Base-by-base conservation (phyloP, 1,140 invertebrate genomes). In the Chionoecetes opilio region DNA sequence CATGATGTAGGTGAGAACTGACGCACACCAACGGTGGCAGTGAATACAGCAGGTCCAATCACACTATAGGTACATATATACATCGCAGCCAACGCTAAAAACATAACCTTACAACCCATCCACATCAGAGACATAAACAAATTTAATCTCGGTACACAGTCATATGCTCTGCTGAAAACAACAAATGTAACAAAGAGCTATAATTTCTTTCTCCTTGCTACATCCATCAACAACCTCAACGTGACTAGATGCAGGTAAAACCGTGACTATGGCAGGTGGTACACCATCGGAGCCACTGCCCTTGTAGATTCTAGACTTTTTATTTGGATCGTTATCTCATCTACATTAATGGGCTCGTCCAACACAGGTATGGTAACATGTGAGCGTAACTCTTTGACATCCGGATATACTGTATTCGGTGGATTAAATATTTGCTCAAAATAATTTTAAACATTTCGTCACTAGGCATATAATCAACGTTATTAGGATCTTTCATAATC, bases 1-100 rank as follows among this genome's bases (percentile, higher is more conserved):
- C 86, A 88, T 88, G 35, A 88, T 31, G 37, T 38, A 11, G 86
- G 86, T n/a, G 26, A 84, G 46, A 17, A 31, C n/a, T 88, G 34
- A 17, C 34, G 86, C 17, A 88, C 86, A 37, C 35, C 86, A 35
- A 38, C 26, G 37, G 86, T 34, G 14, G 86, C 34, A 38, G 5
- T 32, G 31, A 37, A 21, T 35, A 88, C 11, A 1, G 86, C 32
- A 34, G 26, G 34, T 32, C 31, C 29, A 8, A 88, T 38, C 17
- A 37, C 17, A 38, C 34, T 35, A 37, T 88, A 35, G 17, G 86
- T 88, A n/a, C 26, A 34, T 37, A 14, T 88, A 34, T 35, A 35
- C 32, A 35, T 34, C 17, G 29, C 86, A 37, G 37, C 82, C 29
- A 84, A 31, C 9, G 82, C 82, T 34, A 84, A 84, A 17, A 84